Evolutionary conservation across 2,797 vertebrate genomes (phyloP).

Genomic region (Discoglossus pictus): DNA sequence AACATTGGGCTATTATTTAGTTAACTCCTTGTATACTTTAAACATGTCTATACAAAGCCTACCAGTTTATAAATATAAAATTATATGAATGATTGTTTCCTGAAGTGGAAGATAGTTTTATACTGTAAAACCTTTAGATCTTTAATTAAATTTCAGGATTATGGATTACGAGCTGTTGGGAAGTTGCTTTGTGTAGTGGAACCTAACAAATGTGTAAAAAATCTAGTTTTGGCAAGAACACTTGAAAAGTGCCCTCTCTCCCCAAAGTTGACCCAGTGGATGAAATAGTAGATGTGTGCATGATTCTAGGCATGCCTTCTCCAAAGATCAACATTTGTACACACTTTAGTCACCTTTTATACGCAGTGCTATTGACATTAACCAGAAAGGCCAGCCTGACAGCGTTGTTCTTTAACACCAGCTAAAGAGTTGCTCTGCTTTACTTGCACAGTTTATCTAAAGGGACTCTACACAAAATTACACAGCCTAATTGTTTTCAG

Average conservation of each 20-base stretch:
- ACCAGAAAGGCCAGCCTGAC: slow-evolving; percentile 74
- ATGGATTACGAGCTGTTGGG: slow-evolving; percentile 62
- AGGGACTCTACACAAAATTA: slow-evolving; percentile 65
- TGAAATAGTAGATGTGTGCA: slow-evolving; percentile 78
- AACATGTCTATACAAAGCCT: slow-evolving; percentile 6
- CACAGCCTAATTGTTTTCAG: slow-evolving; percentile 75
- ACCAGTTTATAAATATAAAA: slow-evolving; percentile 41
- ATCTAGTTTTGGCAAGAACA: slow-evolving; percentile 64
- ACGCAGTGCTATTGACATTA: slow-evolving; percentile 78
- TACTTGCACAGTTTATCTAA: slow-evolving; percentile 66
- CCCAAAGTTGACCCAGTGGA: slow-evolving; percentile 68
- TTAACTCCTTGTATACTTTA: not conserved
- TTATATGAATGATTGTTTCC: slow-evolving; percentile 47
- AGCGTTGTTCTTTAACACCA: slow-evolving; percentile 66
- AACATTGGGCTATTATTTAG: not conserved
- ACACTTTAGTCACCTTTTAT: slow-evolving; percentile 79
- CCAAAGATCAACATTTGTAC: slow-evolving; percentile 80
- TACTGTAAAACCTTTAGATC: slow-evolving; percentile 58
- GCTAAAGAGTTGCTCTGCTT: slow-evolving; percentile 61
- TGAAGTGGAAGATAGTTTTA: slow-evolving; percentile 55
- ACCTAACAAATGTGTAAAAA: slow-evolving; percentile 60
- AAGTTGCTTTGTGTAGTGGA: slow-evolving; percentile 57
- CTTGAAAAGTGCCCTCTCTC: slow-evolving; percentile 65
- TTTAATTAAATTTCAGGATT: slow-evolving; percentile 61
- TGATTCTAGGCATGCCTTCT: slow-evolving; percentile 78